These are phyloP conservation scores for Otocyon megalotis DNA, from an alignment of 2,113 vertebrate species.

Conservation along the genomic window DNA sequence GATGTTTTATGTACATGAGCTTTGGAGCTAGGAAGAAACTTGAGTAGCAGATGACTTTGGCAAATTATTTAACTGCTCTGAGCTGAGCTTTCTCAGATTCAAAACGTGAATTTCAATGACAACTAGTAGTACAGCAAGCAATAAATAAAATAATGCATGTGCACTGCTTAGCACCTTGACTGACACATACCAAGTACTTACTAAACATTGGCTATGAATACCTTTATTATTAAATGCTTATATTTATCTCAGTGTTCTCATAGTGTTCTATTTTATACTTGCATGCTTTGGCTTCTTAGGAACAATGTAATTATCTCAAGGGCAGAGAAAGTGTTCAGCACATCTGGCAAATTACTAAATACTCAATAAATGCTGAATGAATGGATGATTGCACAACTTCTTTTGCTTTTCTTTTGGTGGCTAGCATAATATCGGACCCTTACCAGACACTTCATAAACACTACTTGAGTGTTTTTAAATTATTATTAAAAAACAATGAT, in stretches of 20 bases:
- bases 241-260: neutral
- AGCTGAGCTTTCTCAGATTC: constrained; percentile 18
- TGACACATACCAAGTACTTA: neutral
- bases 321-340: constrained; percentile 45
- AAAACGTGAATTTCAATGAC: constrained; percentile 14
- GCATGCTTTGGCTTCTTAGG: neutral
- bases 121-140: neutral
- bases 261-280: neutral
- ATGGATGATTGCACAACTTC: constrained; percentile 34
- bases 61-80: neutral
- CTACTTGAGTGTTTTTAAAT: constrained; percentile 38
- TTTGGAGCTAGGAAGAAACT: neutral
- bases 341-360: constrained; percentile 72
- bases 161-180: constrained; percentile 29
- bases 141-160: neutral
- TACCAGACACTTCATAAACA: constrained; percentile 31
- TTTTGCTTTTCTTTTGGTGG: constrained; percentile 46
- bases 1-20: neutral
- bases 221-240: neutral
- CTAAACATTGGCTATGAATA: neutral
- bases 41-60: neutral
- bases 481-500: constrained; percentile 59
- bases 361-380: constrained; percentile 42
- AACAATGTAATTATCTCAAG: constrained; percentile 70
- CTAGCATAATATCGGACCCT: neutral